phyloP scores from a whole-genome alignment of 1,140 invertebrate species.

The Aphis craccivora region DNA sequence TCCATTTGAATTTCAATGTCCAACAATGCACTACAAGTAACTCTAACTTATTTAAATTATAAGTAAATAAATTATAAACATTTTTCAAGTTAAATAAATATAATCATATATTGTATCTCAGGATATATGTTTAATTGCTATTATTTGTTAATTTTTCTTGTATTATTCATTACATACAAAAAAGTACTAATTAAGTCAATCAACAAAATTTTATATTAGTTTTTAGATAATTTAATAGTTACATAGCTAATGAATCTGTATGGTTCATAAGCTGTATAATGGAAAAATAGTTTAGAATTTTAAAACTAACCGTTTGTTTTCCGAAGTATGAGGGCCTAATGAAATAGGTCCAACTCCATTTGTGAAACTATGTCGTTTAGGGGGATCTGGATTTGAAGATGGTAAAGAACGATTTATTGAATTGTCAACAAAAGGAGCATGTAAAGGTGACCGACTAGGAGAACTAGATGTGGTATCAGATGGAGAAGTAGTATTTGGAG shows the following conservation, averaged over 20 bases:
- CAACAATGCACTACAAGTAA: neutral
- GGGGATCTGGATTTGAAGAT: conserved; percentile 16
- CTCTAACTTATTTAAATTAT: neutral
- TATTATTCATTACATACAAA: neutral
- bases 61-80: neutral
- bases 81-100: neutral
- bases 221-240: too few species aligned
- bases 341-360: conserved; percentile 48
- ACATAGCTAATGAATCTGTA: neutral
- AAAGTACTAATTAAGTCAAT: neutral
- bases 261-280: neutral
- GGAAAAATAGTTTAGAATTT: neutral
- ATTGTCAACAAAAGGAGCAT: conserved; percentile 20
- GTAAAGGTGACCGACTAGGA: conserved; percentile 44
- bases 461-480: conserved; percentile 64
- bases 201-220: neutral
- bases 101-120: neutral
- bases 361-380: conserved; percentile 61
- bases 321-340: neutral
- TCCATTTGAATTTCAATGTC: too few species aligned
- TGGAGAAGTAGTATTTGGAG: conserved; percentile 69
- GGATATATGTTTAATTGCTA: neutral
- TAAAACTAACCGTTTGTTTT: conserved; percentile 37
- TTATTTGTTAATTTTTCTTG: neutral
- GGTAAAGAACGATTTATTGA: conserved; percentile 21